Evolutionary conservation across 1,140 invertebrate genomes (phyloP), one percentile per base, ranked within the genome.

Genomic region (Agraylea sexmaculata): DNA sequence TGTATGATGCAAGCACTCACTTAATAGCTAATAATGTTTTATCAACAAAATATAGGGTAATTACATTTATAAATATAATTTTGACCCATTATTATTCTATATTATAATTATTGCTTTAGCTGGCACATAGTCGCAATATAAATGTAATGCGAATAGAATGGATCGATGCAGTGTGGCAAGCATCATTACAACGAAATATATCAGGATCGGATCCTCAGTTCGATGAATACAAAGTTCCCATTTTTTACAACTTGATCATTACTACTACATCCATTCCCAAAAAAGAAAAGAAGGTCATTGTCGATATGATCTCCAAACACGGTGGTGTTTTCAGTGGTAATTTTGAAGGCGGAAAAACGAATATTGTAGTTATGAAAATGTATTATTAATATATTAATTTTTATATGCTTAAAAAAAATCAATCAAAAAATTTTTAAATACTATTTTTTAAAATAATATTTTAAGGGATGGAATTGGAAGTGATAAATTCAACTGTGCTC

Each of bases 401-500:
- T 25, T 40, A 33, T 18, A 12, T 30, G 34, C 35, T 22, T 25
- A 25, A 8, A 12, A 25, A 25, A 8, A 12, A 25, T 8, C n/a
- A 25, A 8, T 25, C 23, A 12, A 25, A 7, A 12, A 25, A 25
- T 25, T 13, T 21, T 21, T 15, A 21, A 21, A 19, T 18, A 17
- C 28, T 16, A 35, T 22, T 4, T 40, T 6, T 30, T 6, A 19
- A 20, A 17, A 11, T 23, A n/a, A 12, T 41, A 18, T 28, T 34
- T 40, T 30, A 45, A 65, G 62, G 35, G 68, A 70, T n/a, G 64
- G 68, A 12, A 53, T 78, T 2, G 68, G 74, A 42, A 86, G 86
- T 40, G 77, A 85, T 11, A 94, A 94, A 56, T 80, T 81, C 53
- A 80, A 78, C 49, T 81, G 76, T 50, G 88, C 87, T 0, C 57